Conservation (phyloP, 2,797 vertebrate species). For the Natrix natrix region DNA sequence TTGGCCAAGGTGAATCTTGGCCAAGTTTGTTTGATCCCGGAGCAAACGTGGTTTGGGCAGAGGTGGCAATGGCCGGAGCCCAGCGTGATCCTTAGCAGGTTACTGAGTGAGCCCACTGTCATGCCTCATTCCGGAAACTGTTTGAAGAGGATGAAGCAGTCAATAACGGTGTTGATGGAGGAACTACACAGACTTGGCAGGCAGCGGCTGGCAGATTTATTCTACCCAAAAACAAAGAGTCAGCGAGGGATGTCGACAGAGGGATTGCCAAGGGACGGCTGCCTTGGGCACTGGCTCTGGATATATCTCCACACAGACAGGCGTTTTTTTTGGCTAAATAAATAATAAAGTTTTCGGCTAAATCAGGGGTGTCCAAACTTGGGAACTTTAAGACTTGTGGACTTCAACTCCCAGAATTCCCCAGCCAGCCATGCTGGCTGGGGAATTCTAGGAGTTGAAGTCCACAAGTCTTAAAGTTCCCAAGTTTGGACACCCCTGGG, state of each 20-base stretch:
- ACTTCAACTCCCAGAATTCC: too few species aligned
- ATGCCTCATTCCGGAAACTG: neutral
- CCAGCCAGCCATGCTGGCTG: too few species aligned
- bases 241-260: neutral
- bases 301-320: neutral
- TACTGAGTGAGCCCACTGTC: neutral
- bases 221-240: neutral
- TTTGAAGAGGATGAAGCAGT: neutral
- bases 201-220: neutral
- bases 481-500: too few species aligned
- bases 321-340: too few species aligned
- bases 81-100: accelerated
- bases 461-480: too few species aligned
- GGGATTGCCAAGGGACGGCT: neutral
- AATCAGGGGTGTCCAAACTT: too few species aligned
- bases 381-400: too few species aligned
- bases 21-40: neutral
- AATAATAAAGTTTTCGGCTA: too few species aligned
- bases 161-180: neutral
- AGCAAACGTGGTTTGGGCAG: neutral
- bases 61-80: neutral
- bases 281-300: neutral
- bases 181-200: accelerated
- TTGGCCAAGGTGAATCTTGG: neutral
- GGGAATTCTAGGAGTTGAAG: too few species aligned